Percentiles rank a stretch among this genome's conserved stretches.
Evolutionary conservation across 2,888 invertebrate species (phyloP).

Genomic region (Leptothorax acervorum): DNA sequence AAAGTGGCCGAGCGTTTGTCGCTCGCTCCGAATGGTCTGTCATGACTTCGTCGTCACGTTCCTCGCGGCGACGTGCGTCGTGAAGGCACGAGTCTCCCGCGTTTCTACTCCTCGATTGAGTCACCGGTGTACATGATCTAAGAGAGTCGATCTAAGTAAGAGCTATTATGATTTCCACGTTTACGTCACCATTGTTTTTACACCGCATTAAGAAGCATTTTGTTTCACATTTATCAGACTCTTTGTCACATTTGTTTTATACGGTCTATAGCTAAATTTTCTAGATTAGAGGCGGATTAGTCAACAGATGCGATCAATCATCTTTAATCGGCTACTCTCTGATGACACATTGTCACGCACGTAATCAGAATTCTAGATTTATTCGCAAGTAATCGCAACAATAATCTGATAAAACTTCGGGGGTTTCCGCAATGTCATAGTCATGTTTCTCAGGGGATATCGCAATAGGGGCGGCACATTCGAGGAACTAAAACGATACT

Average conservation of each 20-base stretch:
- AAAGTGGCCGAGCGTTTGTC: conserved; percentile 4
- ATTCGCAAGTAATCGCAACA: neutral
- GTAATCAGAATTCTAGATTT: neutral
- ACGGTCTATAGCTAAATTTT: neutral
- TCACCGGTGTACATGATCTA: conserved; percentile 29
- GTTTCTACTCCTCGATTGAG: conserved; percentile 39
- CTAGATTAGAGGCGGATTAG: neutral
- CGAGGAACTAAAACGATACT: neutral
- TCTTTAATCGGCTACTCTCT: neutral
- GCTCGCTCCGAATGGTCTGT: neutral
- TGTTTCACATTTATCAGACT: neutral
- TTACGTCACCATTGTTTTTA: conserved; percentile 39
- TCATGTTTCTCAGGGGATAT: conserved; percentile 2
- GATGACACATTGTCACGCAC: neutral
- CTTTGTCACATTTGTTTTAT: neutral
- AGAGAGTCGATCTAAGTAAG: conserved; percentile 17
- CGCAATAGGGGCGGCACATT: neutral
- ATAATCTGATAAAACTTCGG: neutral
- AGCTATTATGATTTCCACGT: conserved; percentile 34
- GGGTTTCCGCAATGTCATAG: neutral
- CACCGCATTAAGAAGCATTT: neutral
- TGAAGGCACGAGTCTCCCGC: neutral
- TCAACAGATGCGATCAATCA: neutral
- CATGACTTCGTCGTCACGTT: conserved; percentile 19
- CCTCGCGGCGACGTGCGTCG: neutral